Percentiles rank a stretch among this genome's conserved stretches.
These are phyloP conservation scores for Rhysida immarginata DNA, from an alignment of 1,140 invertebrate genomes.

Conservation along the genomic window DNA sequence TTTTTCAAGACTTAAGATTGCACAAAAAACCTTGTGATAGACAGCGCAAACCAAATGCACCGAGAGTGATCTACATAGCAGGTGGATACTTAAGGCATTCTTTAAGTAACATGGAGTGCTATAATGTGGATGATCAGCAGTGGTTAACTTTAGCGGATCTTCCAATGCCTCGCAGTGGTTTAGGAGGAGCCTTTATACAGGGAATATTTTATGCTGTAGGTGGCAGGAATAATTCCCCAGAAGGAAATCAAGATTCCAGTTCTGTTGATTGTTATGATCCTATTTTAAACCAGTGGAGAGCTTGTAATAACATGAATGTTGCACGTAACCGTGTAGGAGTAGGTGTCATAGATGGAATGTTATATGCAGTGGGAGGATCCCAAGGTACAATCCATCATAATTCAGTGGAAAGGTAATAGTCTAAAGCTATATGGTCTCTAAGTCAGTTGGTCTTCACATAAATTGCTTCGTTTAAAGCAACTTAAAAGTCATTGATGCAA, in stretches of 20 bases:
- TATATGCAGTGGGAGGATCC: conserved; percentile 82
- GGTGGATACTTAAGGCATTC: conserved; percentile 77
- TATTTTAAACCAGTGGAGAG: conserved; percentile 53
- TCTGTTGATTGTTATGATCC: conserved; percentile 69
- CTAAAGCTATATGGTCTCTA: too few relatives aligned
- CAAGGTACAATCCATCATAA: conserved; percentile 64
- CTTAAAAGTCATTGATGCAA: too few relatives aligned
- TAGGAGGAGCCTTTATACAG: conserved; percentile 62
- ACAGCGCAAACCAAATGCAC: conserved; percentile 66
- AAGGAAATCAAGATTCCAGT: conserved; percentile 52
- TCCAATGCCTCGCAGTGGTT: conserved; percentile 64
- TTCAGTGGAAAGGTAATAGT: conserved; percentile 74
- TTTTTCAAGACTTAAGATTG: conserved; percentile 66
- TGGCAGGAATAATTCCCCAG: conserved; percentile 71
- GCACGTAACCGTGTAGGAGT: conserved; percentile 73
- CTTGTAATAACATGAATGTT: conserved; percentile 65
- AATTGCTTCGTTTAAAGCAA: too few relatives aligned
- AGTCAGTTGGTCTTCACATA: too few relatives aligned
- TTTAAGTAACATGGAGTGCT: conserved; percentile 69
- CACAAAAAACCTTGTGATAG: conserved; percentile 65
- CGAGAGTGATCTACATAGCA: conserved; percentile 71
- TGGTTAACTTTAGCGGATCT: conserved; percentile 64
- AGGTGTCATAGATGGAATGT: conserved; percentile 73
- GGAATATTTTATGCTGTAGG: conserved; percentile 79
- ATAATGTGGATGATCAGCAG: conserved; percentile 64